Conservation (phyloP, 2,888 invertebrate species). For the Mesochorus sp. region DNA sequence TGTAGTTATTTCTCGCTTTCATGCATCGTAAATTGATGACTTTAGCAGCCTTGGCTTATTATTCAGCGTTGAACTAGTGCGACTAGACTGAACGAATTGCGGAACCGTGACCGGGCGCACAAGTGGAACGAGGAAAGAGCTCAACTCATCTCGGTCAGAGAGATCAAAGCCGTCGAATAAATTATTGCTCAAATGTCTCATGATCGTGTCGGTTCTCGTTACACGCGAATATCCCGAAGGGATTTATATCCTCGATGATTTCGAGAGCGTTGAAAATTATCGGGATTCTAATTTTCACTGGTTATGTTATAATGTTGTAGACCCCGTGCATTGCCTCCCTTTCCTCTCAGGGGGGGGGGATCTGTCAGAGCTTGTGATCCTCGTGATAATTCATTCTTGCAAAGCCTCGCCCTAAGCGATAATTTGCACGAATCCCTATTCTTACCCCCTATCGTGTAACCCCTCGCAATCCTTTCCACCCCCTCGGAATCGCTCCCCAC, state of each 20-base stretch:
- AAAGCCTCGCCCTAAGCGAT: conserved; percentile 34
- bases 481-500: not conserved
- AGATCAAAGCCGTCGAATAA: conserved; percentile 60
- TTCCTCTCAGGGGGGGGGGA: conserved; percentile 8
- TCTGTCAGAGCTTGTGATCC: conserved; percentile 44
- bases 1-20: not conserved
- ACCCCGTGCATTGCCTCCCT: too few species aligned
- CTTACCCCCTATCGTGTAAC: not conserved
- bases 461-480: not conserved
- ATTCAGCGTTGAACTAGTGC: not conserved
- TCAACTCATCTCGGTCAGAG: conserved; percentile 16
- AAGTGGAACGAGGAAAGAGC: not conserved
- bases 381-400: conserved; percentile 50
- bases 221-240: not conserved
- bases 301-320: too few species aligned
- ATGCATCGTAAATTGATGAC: not conserved
- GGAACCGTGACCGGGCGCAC: not conserved
- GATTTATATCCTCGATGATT: conserved; percentile 1
- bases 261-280: conserved; percentile 22
- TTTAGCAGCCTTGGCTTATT: not conserved
- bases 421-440: conserved; percentile 46
- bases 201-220: conserved; percentile 8
- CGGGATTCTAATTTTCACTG: conserved; percentile 30
- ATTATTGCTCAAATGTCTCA: conserved; percentile 56
- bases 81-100: not conserved